Evolutionary conservation across 1,140 invertebrate species (phyloP).

Genomic region (Lepidotrigona ventralis): DNA sequence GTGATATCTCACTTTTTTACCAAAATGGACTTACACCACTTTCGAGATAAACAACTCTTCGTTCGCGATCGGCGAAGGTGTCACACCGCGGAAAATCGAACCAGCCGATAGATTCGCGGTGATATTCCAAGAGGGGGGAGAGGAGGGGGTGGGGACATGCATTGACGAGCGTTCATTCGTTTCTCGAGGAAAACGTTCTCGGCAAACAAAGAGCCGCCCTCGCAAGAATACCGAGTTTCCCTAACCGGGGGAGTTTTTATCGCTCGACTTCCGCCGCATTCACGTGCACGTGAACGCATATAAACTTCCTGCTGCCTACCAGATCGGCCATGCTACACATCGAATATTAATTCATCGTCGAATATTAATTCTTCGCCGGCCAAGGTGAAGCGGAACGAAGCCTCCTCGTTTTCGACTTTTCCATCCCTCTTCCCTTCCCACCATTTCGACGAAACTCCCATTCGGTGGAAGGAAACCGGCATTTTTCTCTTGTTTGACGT

Average conservation of each 20-base stretch:
- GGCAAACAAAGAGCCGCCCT: slow-evolving; percentile 1
- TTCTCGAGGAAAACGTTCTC: background rate
- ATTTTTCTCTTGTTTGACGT: background rate
- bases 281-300: slow-evolving; percentile 10
- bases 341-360: too few relatives aligned
- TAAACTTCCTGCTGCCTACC: background rate
- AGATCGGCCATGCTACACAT: background rate
- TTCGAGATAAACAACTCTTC: too few relatives aligned
- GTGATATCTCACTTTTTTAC: too few relatives aligned
- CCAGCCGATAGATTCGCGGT: slow-evolving; percentile 17
- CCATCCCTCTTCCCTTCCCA: background rate
- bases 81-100: background rate
- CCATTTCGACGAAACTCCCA: background rate
- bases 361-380: slow-evolving; percentile 1
- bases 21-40: too few relatives aligned
- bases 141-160: too few relatives aligned
- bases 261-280: slow-evolving; percentile 23
- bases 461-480: background rate
- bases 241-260: slow-evolving; percentile 25
- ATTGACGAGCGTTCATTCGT: slow-evolving; percentile 23
- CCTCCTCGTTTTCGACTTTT: too few relatives aligned
- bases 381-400: background rate
- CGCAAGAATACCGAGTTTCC: background rate
- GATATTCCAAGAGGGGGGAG: background rate
- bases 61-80: too few relatives aligned